Conservation (phyloP, 2,888 invertebrate species). For the Rhorus exstirpatorius region DNA sequence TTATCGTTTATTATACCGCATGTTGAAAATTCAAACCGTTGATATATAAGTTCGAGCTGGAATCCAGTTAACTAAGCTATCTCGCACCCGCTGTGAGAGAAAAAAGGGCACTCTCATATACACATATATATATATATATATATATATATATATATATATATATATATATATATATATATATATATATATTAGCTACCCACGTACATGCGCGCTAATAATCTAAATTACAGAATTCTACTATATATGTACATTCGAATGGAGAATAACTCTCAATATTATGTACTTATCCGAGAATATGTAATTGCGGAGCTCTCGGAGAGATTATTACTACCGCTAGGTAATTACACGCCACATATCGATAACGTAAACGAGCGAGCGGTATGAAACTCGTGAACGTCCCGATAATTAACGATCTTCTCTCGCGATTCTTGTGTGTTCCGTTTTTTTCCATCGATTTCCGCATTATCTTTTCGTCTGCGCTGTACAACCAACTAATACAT, state of each 20-base stretch:
- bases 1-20: slow-evolving; percentile 52
- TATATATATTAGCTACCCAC: no score
- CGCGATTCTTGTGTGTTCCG: neutral
- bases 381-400: slow-evolving; percentile 22
- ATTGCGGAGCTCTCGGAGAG: slow-evolving; percentile 43
- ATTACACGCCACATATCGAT: slow-evolving; percentile 61
- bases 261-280: slow-evolving; percentile 38
- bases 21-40: slow-evolving; percentile 54
- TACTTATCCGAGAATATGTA: slow-evolving; percentile 11
- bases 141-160: no score
- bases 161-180: no score
- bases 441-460: neutral
- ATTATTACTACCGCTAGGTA: slow-evolving; percentile 33
- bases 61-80: slow-evolving; percentile 69
- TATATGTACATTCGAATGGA: slow-evolving; percentile 21
- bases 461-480: neutral
- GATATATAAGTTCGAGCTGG: slow-evolving; percentile 42
- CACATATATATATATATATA: no score
- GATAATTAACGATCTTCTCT: slow-evolving; percentile 57
- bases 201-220: slow-evolving; percentile 45
- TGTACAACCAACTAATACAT: neutral
- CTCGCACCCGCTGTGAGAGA: slow-evolving; percentile 53
- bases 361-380: slow-evolving; percentile 46
- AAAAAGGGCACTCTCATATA: slow-evolving; percentile 39
- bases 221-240: slow-evolving; percentile 59